Base-by-base conservation (phyloP, 2,797 vertebrate species). In the Xenopus petersii region DNA sequence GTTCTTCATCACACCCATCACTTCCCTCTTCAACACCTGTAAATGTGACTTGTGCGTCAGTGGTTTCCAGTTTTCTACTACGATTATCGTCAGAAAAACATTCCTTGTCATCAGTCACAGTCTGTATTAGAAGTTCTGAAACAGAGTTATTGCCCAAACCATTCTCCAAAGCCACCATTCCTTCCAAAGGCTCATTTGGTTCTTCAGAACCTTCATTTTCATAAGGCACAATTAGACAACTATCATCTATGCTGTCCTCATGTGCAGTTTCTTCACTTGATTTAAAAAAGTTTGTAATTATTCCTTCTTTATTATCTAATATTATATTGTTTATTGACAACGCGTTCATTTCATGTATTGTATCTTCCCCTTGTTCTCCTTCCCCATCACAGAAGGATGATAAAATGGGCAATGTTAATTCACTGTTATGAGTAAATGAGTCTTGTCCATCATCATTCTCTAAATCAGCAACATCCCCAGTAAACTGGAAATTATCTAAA, bases 211-310 rank as follows among this genome's bases (percentile, higher is more conserved):
- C 55, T 26, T 86, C 83, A 1, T 76, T 84, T 64, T 90, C 88
- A 17, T 79, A 87, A 59, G 82, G 82, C 73, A 84, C 48, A 62
- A 82, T 87, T 4, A 86, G 87, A 74, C 83, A 87, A 59, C 72
- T 80, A 1, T 86, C 84, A 74, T 88, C 84, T 0, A 36, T 62
- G 15, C 60, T 63, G 5, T 89, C 84, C 1, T 76, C 73, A 56
- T 76, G 81, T 59, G 24, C 0, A 6, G 24, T 6, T 60, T 74
- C 81, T 61, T 77, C 73, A 1, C 72, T 71, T n/a, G 33, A 60
- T 56, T 77, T 71, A 51, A 1, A 30, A 66, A 33, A 33, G 9
- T 73, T 77, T 70, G 75, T 67, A 5, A 16, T 80, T 9, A n/a
- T 55, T 71, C 83, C 81, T 78, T 12, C 72, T 47, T 66, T 70